Evolutionary conservation across 2,113 vertebrate species (phyloP), one percentile per base, ranked within the genome.

Genomic region (Hippopotamus amphibius): DNA sequence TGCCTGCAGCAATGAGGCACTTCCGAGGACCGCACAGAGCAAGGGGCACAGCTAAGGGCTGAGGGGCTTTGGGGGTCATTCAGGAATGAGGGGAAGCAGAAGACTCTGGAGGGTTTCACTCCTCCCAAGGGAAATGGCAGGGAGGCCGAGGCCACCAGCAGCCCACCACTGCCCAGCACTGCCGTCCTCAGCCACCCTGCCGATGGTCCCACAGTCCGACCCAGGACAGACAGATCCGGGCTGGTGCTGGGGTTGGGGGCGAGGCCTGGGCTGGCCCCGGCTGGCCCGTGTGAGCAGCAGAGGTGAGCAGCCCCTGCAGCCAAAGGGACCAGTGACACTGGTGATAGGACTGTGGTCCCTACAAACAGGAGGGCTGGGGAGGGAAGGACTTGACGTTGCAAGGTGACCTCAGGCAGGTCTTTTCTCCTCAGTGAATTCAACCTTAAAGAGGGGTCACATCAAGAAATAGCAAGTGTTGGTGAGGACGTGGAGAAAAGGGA

Each of bases 241-340:
- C n/a, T 5, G 59, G 53, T 2, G 22, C 53, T 9, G 14, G 43
- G 53, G 8, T 37, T 0, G 3, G 24, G 24, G 57, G 17, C 0
- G 21, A 19, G 48, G 68, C 14, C 71, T 5, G 24, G 65, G 6
- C 2, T 2, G 59, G 16, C 15, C 59, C 82, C 48, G 1, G 41
- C 86, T 2, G 0, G 0, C 28, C 48, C 9, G 2, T 26, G 72
- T 28, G n/a, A 61, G 16, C 14, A 2, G 11, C 12, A n/a, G 65
- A 55, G 21, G 43, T 6, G 21, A 50, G 53, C 7, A 71, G 80
- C 41, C 30, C 21, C 41, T 5, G 77, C 6, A 22, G 43, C 2
- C 33, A 22, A 1, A 24, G 50, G 63, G 41, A 43, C 63, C 63
- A 11, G 65, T 12, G 7, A 33, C 1, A 0, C 37, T 3, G 41